These are phyloP conservation scores for Acanthurus tractus DNA, from an alignment of 2,797 vertebrate genomes.

Conservation along the genomic window DNA sequence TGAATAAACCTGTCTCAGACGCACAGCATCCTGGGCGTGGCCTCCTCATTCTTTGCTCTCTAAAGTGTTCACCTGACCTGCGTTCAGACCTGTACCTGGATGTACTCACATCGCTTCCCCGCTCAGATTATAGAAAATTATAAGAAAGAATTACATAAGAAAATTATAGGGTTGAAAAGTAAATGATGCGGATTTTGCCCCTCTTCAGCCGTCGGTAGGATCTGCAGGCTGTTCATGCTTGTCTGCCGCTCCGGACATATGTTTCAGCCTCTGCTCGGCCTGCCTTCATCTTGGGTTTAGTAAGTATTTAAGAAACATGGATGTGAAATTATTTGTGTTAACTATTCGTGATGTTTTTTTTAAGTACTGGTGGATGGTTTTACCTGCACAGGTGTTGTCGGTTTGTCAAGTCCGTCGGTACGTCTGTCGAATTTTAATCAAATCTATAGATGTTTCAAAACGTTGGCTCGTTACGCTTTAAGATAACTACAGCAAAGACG, in stretches of 20 bases:
- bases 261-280: not conserved
- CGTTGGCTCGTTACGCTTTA: too few relatives aligned
- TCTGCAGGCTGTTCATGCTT: not conserved
- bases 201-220: not conserved
- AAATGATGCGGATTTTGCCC: not conserved
- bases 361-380: not conserved
- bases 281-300: not conserved
- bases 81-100: not conserved
- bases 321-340: too few relatives aligned
- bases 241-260: too few relatives aligned
- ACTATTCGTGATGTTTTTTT: not conserved
- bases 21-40: conserved; percentile 48
- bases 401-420: not conserved
- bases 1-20: conserved; percentile 66
- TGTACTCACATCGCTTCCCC: rapidly evolving
- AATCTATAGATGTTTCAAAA: not conserved
- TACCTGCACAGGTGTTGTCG: not conserved
- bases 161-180: rapidly evolving
- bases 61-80: not conserved
- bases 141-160: too few relatives aligned
- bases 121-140: not conserved
- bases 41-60: not conserved
- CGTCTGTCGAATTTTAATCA: not conserved
- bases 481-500: not conserved
- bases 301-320: conserved; percentile 16